Base-by-base conservation (phyloP, 2,113 vertebrate genomes). In the Xerus inauris region DNA sequence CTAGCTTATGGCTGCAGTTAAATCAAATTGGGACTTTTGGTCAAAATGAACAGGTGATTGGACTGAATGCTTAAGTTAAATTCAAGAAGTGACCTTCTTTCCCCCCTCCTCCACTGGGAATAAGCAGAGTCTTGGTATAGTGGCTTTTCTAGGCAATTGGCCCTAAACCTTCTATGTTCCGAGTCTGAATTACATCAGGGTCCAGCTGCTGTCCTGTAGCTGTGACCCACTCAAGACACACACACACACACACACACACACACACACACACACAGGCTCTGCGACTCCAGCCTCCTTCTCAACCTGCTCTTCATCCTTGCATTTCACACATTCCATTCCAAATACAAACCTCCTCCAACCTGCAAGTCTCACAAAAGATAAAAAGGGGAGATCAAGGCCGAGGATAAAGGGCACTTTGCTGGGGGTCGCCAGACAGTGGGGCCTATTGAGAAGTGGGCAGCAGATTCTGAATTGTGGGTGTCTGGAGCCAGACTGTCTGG, bases 261-360 rank as follows among this genome's bases (percentile, higher is more conserved):
- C 30, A 26, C 32, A 22, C 40, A 32, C 13, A 38, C 57, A 42
- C 38, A 76, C 16, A 57, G 24, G 32, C 32, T 3, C 83, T 35
- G 4, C 6, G 22, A 26, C n/a, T 32, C 75, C 26, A 40, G 79
- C n/a, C n/a, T 80, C 64, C 67, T 42, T 14, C 47, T 76, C 49
- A 88, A 51, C 24, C 67, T 30, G 24, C 40, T 20, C 90, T 89
- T 94, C 80, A 54, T 91, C 75, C 84, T 93, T 19, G 87, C 81
- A 84, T 97, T 75, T 94, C 90, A 92, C 59, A 91, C 84, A 94
- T 96, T 95, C 90, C 94, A 87, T 96, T 97, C 80, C 90, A 81
- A 93, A 71, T 38, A 47, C 84, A 76, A 87, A 94, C 51, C 73
- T 57, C 59, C 49, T 94, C 75, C 87, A 81, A 64, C 90, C 90